Evolutionary conservation across 2,888 invertebrate species (phyloP).

Genomic region (Aleiodes testaceus): DNA sequence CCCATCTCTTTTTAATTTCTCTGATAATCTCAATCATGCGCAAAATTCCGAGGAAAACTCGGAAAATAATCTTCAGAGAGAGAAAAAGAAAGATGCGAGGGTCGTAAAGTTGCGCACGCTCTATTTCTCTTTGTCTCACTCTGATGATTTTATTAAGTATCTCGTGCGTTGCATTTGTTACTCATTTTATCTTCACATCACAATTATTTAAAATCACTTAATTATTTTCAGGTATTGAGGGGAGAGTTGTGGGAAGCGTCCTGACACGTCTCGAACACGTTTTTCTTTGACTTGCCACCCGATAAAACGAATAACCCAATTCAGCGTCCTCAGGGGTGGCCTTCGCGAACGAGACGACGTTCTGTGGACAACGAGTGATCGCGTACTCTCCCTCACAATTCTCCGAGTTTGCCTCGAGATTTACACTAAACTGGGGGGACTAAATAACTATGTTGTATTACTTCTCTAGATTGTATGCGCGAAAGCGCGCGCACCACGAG

Average conservation of each 20-base stretch:
- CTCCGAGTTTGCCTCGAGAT: not conserved
- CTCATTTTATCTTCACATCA: not conserved
- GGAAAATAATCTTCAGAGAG: too few species aligned
- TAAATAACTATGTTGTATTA: too few species aligned
- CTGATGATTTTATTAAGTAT: slow-evolving; percentile 3
- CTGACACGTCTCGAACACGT: slow-evolving; percentile 9
- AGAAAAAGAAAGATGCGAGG: not conserved
- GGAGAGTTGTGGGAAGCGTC: not conserved
- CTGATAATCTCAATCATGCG: too few species aligned
- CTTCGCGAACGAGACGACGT: slow-evolving; percentile 22
- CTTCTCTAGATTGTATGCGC: too few species aligned
- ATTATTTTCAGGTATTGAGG: not conserved
- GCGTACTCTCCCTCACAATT: slow-evolving; percentile 9
- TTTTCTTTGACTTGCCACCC: slow-evolving; percentile 14
- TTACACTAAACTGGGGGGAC: not conserved
- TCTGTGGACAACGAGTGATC: slow-evolving; percentile 8
- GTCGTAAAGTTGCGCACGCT: slow-evolving; percentile 19
- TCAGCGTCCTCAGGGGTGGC: not conserved
- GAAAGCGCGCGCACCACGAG: too few species aligned
- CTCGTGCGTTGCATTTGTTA: slow-evolving; percentile 8
- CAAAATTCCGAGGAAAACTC: too few species aligned
- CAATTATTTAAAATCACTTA: not conserved
- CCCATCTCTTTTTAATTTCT: too few species aligned
- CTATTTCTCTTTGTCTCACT: slow-evolving; percentile 16
- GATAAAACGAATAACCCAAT: not conserved